Percentiles rank a stretch among this genome's conserved stretches.
Conservation (phyloP, 2,797 vertebrate species). For the Myioborus melanocephalus region DNA sequence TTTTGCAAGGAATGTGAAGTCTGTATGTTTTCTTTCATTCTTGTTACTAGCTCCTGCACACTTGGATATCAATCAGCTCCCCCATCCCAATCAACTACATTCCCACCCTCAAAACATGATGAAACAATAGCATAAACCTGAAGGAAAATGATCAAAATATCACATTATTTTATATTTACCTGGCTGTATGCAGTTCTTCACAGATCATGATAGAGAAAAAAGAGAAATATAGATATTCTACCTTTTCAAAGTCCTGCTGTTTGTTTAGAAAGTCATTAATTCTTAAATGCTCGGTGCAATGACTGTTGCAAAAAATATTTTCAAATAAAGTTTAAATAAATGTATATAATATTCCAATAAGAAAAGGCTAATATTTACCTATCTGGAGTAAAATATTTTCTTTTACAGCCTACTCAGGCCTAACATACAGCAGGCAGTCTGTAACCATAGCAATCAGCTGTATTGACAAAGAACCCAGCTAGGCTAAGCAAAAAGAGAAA, state of each 20-base stretch:
- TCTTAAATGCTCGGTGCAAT: not conserved
- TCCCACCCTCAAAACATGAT: not conserved
- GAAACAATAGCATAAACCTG: not conserved
- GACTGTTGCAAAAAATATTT: not conserved
- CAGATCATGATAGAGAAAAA: not conserved
- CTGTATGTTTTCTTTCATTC: not conserved
- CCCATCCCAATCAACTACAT: not conserved
- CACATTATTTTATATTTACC: not conserved
- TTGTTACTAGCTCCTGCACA: not conserved
- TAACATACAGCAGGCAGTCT: not conserved
- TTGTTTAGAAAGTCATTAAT: not conserved
- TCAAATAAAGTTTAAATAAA: not conserved
- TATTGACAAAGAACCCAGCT: not conserved
- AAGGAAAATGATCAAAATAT: not conserved
- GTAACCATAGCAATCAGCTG: slow-evolving; percentile 37
- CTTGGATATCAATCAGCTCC: not conserved
- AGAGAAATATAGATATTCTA: not conserved
- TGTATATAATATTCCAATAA: not conserved
- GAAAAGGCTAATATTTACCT: not conserved
- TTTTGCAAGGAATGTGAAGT: not conserved
- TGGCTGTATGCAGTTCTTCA: not conserved
- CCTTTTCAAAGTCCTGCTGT: not conserved
- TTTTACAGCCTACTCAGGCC: slow-evolving; percentile 1
- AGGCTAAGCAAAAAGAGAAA: slow-evolving; percentile 8
- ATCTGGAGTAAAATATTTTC: slow-evolving; percentile 1